phyloP scores from a whole-genome alignment of 2,888 invertebrate species.

The Cancer borealis region DNA sequence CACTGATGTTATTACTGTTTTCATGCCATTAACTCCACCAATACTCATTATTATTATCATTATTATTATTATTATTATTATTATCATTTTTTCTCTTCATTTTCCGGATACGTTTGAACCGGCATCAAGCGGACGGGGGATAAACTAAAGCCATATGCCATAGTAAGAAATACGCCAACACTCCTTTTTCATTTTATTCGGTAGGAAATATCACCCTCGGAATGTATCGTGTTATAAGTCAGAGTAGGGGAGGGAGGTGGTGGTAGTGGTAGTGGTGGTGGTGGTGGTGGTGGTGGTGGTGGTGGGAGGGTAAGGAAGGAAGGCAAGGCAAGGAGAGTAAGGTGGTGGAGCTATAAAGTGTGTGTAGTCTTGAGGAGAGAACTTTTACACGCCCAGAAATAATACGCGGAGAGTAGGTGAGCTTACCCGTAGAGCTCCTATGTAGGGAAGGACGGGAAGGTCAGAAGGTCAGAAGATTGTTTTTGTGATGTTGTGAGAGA shows the following conservation, averaged over 20 bases:
- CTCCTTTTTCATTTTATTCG: constrained; percentile 29
- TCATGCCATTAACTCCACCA: background rate
- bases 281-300: background rate
- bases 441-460: background rate
- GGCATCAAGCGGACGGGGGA: background rate
- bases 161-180: background rate
- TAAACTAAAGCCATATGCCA: background rate
- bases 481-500: background rate
- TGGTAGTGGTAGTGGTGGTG: background rate
- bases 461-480: background rate
- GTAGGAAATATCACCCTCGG: background rate
- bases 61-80: background rate
- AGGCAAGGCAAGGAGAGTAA: background rate
- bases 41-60: background rate
- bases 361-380: background rate
- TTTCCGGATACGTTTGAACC: background rate
- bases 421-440: background rate
- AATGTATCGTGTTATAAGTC: constrained; percentile 24
- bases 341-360: constrained; percentile 11
- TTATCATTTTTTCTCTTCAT: background rate
- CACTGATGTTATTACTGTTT: background rate
- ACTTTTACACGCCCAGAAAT: constrained; percentile 4
- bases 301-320: background rate
- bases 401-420: background rate
- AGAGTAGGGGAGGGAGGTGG: background rate